Conservation (phyloP, 2,113 vertebrate genomes). For the Chlorocebus sabaeus region DNA sequence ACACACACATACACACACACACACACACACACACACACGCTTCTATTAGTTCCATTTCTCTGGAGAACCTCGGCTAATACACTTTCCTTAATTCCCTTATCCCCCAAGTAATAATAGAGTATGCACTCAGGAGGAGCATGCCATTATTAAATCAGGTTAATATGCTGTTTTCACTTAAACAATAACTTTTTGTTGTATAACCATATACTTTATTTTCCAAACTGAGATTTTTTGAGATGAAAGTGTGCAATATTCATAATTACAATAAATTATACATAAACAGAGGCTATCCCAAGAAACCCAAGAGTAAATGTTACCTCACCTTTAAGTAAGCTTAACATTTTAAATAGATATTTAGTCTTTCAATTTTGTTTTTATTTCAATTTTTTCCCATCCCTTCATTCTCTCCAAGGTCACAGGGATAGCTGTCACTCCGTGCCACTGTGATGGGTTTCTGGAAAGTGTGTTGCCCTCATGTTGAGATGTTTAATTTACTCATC, state of each 20-base stretch:
- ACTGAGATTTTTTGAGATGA: not conserved
- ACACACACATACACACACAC: not conserved
- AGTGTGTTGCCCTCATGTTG: not conserved
- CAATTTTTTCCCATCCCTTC: not conserved
- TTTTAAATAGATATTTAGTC: not conserved
- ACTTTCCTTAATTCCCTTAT: not conserved
- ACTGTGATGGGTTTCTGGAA: not conserved
- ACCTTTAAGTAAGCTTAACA: not conserved
- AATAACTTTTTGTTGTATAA: not conserved
- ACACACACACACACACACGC: not conserved
- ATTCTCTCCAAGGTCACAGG: not conserved
- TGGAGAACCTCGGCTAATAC: not conserved
- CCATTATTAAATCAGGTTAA: not conserved
- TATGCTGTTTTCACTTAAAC: not conserved
- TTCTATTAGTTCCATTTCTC: not conserved
- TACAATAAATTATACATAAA: not conserved
- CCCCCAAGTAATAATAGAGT: not conserved
- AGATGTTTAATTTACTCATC: not conserved
- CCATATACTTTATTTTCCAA: not conserved
- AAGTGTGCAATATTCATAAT: not conserved
- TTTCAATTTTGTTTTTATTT: not conserved
- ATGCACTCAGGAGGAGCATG: not conserved
- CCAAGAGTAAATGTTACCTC: not conserved
- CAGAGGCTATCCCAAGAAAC: not conserved
- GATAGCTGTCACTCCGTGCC: fast-evolving